Conservation (phyloP, 2,888 invertebrate species). For the Pseudococcus longispinus region DNA sequence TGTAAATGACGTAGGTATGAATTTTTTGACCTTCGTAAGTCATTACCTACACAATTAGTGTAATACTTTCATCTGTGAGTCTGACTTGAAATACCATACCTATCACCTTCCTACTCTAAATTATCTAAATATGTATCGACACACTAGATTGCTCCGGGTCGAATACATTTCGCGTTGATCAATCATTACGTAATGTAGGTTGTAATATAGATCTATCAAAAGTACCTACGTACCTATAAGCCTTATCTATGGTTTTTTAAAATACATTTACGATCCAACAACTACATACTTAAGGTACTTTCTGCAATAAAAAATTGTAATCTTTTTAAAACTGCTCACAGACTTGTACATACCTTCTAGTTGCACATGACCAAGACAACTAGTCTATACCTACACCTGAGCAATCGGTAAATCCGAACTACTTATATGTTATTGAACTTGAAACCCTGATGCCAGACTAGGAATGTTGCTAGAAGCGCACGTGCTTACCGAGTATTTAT, state of each 20-base stretch:
- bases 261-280: too few relatives aligned
- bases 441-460: not conserved
- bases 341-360: not conserved
- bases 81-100: not conserved
- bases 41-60: not conserved
- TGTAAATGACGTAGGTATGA: not conserved
- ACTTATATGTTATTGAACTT: conserved; percentile 28
- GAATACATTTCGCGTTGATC: not conserved
- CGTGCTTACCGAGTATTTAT: not conserved
- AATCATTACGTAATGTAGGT: not conserved
- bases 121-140: not conserved
- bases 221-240: not conserved
- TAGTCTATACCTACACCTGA: too few relatives aligned
- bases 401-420: not conserved
- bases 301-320: too few relatives aligned
- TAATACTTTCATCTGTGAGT: not conserved
- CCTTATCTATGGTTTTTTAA: too few relatives aligned
- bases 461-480: not conserved
- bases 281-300: too few relatives aligned
- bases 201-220: not conserved
- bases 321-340: not conserved
- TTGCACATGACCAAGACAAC: not conserved
- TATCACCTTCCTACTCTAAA: not conserved
- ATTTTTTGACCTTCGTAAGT: not conserved
- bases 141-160: not conserved